A percentile compares a stretch with the other conserved stretches of the same genome.
phyloP scores from a whole-genome alignment of 2,113 vertebrate species.

The Pomatostomus ruficeps region DNA sequence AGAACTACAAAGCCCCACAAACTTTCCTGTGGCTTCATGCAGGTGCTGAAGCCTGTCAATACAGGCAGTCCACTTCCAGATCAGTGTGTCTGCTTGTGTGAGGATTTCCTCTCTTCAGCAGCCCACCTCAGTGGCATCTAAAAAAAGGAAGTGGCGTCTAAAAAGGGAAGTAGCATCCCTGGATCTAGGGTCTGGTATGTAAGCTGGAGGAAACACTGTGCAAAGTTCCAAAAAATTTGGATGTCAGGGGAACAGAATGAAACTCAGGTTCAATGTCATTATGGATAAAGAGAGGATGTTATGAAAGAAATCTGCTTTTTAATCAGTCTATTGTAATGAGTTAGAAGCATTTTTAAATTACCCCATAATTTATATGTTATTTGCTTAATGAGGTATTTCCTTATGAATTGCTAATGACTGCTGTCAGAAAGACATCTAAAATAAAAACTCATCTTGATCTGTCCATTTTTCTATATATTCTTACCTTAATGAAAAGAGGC shows the following conservation, averaged over 20 bases:
- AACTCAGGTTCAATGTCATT: constrained; percentile 8
- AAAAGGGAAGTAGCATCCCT: neutral
- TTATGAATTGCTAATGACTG: constrained; percentile 38
- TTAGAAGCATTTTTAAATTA: constrained; percentile 36
- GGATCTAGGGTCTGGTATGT: fast-evolving
- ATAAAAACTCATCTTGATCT: neutral
- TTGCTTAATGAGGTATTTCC: constrained; percentile 51
- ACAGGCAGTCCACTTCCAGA: neutral
- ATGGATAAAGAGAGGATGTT: neutral
- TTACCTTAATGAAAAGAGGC: neutral
- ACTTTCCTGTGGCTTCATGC: neutral
- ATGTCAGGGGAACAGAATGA: neutral
- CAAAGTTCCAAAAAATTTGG: neutral
- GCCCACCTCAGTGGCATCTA: neutral
- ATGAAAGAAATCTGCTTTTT: neutral
- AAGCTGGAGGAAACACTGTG: neutral
- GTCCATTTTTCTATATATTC: neutral
- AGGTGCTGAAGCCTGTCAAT: neutral
- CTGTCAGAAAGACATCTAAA: neutral
- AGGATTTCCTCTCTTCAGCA: neutral
- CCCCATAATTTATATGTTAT: constrained; percentile 18
- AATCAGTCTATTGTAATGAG: constrained; percentile 23
- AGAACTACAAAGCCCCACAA: neutral
- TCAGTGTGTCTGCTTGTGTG: neutral
- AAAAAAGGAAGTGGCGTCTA: neutral